These are phyloP conservation scores for Notiomystis cincta DNA, from an alignment of 2,113 vertebrate species.

Conservation along the genomic window DNA sequence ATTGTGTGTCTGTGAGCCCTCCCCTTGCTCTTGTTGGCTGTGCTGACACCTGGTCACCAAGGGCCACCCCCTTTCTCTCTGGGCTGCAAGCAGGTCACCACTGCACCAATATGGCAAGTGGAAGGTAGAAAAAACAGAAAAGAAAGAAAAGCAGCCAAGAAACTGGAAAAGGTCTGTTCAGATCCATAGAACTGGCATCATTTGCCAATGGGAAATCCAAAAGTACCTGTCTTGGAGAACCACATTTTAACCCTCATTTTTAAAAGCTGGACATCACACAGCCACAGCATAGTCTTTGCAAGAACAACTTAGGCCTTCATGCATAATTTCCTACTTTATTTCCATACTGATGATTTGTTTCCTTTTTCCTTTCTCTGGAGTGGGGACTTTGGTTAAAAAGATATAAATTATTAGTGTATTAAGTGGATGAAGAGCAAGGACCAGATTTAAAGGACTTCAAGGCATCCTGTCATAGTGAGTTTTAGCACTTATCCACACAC, in stretches of 20 bases:
- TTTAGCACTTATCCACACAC: neutral
- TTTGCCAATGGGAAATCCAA: neutral
- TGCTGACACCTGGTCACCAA: slow-evolving; percentile 12
- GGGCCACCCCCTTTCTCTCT: neutral
- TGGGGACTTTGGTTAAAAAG: neutral
- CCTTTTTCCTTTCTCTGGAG: neutral
- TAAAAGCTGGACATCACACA: neutral
- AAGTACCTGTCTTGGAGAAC: neutral
- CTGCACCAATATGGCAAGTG: accelerated
- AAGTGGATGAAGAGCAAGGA: neutral
- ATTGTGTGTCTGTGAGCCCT: neutral
- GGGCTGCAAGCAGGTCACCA: neutral
- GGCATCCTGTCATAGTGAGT: neutral
- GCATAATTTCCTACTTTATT: neutral
- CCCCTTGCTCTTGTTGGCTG: accelerated
- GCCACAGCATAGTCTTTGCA: neutral
- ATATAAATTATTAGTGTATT: neutral
- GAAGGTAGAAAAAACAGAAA: neutral
- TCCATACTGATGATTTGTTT: neutral
- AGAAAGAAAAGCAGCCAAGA: neutral
- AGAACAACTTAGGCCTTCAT: neutral
- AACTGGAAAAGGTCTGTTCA: neutral
- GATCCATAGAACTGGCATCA: neutral
- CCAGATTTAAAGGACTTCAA: neutral
- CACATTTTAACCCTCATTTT: neutral